These are phyloP conservation scores for Sebastes iracundus DNA, from an alignment of 2,797 vertebrate genomes.

Conservation along the genomic window DNA sequence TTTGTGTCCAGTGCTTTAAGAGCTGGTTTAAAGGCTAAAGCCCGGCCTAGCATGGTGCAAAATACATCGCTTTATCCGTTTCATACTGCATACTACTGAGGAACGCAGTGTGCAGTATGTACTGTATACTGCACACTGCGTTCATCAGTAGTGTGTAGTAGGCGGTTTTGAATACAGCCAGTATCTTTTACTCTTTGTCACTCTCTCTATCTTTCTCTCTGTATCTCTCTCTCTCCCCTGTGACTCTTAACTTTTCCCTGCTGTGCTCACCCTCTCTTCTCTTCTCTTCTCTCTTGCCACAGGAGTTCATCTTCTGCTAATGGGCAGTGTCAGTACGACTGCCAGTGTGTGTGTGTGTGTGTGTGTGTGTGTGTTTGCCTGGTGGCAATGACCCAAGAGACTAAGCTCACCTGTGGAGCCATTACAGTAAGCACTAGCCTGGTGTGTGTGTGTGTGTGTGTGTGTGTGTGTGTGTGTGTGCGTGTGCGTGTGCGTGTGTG, in stretches of 20 bases:
- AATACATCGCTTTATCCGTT: no score
- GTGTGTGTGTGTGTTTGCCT: background rate
- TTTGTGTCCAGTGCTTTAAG: no score
- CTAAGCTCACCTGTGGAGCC: conserved; percentile 31
- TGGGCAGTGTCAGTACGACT: conserved; percentile 35
- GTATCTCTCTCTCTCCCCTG: background rate
- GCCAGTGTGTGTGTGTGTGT: background rate
- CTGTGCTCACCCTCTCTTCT: background rate
- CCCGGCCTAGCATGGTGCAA: rapidly evolving
- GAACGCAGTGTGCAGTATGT: no score
- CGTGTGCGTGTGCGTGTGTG: background rate
- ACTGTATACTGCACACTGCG: no score
- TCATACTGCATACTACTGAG: no score
- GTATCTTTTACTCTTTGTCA: background rate
- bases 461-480: background rate
- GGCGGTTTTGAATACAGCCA: no score
- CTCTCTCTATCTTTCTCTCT: background rate
- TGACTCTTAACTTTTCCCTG: conserved; percentile 14
- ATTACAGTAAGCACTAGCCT: background rate
- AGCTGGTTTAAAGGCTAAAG: no score
- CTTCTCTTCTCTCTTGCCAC: conserved; percentile 5
- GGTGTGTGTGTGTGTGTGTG: no score
- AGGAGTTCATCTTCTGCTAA: conserved; percentile 53
- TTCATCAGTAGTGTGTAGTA: no score
- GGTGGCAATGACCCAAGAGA: conserved; percentile 15